Evolutionary conservation across 64 coral and sea anemone species (phyloP).

Genomic region (Stichodactyla mertensii): DNA sequence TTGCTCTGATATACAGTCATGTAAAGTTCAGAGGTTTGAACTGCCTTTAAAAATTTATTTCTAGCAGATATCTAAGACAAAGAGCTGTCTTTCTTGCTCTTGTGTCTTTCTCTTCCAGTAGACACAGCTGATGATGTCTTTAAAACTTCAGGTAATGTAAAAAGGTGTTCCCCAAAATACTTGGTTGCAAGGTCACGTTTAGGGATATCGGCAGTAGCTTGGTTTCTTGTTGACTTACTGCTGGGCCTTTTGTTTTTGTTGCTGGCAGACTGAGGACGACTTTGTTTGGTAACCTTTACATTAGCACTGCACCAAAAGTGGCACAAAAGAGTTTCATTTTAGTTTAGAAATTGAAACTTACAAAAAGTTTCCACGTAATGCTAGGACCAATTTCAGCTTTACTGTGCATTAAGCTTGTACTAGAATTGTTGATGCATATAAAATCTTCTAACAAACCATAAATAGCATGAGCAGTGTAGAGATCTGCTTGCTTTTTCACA

Average conservation of each 20-base stretch:
- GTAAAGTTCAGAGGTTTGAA: too few relatives aligned
- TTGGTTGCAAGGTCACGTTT: slow-evolving; percentile 82
- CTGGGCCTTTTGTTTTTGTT: background rate
- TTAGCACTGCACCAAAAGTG: background rate
- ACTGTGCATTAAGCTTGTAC: too few relatives aligned
- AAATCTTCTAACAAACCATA: too few relatives aligned
- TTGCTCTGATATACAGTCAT: too few relatives aligned
- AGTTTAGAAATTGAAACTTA: too few relatives aligned
- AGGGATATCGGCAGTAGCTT: background rate
- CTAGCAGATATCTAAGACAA: background rate
- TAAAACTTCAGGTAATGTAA: slow-evolving; percentile 63
- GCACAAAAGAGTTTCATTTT: background rate
- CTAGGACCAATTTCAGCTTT: too few relatives aligned
- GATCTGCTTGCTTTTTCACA: too few relatives aligned
- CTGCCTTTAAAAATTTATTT: background rate
- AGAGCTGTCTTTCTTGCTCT: background rate
- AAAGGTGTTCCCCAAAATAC: slow-evolving; percentile 89
- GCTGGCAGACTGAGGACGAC: background rate
- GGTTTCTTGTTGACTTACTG: background rate
- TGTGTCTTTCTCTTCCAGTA: background rate
- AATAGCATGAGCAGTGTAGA: too few relatives aligned
- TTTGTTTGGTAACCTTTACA: background rate
- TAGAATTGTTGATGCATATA: too few relatives aligned
- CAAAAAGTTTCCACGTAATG: too few relatives aligned
- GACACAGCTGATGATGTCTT: slow-evolving; percentile 6